These are phyloP conservation scores for Mallateleia sp. DNA, from an alignment of 2,888 invertebrate genomes.

Conservation along the genomic window DNA sequence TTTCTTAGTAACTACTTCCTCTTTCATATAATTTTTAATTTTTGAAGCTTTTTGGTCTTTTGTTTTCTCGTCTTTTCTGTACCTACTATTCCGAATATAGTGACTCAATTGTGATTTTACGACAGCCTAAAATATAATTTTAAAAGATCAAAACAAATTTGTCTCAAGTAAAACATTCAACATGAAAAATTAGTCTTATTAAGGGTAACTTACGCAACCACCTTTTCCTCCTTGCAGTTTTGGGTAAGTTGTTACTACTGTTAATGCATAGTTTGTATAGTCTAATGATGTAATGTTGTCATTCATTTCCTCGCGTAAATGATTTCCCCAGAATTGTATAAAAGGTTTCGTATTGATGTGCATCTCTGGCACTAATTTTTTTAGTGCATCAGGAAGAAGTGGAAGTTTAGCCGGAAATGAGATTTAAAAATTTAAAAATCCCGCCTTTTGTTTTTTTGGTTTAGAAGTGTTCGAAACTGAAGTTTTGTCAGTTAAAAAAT, in stretches of 20 bases:
- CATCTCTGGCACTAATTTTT: neutral
- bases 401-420: conserved; percentile 15
- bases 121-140: neutral
- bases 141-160: neutral
- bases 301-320: neutral
- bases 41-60: no score
- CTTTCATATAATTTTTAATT: no score
- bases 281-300: conserved; percentile 7
- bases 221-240: conserved; percentile 27
- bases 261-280: conserved; percentile 4
- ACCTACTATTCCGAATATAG: neutral
- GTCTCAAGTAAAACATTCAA: no score
- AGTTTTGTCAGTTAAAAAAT: no score
- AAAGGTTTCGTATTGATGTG: neutral
- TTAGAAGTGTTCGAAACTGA: no score
- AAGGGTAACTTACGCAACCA: neutral
- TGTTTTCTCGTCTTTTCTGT: conserved; percentile 19
- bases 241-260: conserved; percentile 7
- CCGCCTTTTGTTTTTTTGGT: neutral
- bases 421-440: neutral
- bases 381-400: neutral
- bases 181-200: no score
- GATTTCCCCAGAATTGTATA: conserved; percentile 16
- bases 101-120: neutral
- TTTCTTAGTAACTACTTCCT: no score